These are phyloP conservation scores for Tretioscincus oriximinensis DNA, from an alignment of 2,113 vertebrate species.

Conservation along the genomic window DNA sequence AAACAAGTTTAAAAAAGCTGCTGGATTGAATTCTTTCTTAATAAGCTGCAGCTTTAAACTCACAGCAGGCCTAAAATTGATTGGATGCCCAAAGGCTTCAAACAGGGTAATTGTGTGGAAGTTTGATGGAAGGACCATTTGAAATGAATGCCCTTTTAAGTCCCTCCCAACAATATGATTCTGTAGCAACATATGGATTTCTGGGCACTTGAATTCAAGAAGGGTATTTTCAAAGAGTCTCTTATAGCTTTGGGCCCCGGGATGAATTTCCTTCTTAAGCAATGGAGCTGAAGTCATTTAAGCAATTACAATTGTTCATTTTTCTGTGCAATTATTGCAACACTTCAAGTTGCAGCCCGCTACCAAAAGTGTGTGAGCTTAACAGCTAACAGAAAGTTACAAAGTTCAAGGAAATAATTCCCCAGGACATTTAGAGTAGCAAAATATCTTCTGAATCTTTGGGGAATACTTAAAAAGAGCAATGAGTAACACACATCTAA, in stretches of 20 bases:
- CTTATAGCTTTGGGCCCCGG: neutral
- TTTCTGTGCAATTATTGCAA: neutral
- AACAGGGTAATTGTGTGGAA: neutral
- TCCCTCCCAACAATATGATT: neutral
- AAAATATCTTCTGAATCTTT: conserved; percentile 8
- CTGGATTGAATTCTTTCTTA: conserved; percentile 22
- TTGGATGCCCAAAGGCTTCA: neutral
- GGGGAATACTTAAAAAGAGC: conserved; percentile 2
- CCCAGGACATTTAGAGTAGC: neutral
- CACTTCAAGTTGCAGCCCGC: neutral
- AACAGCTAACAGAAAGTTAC: conserved; percentile 10
- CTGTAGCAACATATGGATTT: neutral
- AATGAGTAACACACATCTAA: conserved; percentile 12
- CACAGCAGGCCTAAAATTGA: conserved; percentile 22
- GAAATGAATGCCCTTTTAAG: conserved; percentile 2
- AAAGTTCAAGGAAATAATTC: conserved; percentile 3
- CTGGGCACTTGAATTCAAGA: neutral
- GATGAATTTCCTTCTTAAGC: neutral
- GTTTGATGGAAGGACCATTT: neutral
- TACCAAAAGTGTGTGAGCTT: neutral
- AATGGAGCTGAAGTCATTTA: conserved; percentile 9
- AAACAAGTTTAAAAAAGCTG: conserved; percentile 1
- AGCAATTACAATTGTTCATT: conserved; percentile 2
- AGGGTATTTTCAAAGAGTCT: neutral
- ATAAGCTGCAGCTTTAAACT: conserved; percentile 27